Evolutionary conservation across 1,140 invertebrate genomes (phyloP), one percentile per base, ranked within the genome.

Genomic region (Zaprionus davidi): DNA sequence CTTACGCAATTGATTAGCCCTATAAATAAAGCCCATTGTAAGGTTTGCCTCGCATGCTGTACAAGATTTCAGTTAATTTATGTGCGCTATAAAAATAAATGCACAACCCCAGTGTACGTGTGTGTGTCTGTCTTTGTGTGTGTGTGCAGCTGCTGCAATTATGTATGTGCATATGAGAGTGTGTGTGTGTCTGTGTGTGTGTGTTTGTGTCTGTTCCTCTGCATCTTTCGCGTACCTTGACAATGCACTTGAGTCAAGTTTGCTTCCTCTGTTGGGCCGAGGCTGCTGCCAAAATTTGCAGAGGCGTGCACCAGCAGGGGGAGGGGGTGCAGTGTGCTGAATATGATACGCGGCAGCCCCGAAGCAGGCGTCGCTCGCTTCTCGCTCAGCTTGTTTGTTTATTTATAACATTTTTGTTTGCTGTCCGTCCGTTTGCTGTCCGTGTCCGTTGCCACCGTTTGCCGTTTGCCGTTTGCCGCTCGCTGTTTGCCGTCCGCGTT

Each of bases 231-330:
- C 26, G 60, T 71, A 53, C 83, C 83, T 87, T 87, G 83, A 88
- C 83, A 87, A 84, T 87, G 83, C 84, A 87, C 83, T 87, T 87
- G 83, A 87, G 78, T 87, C 83, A 87, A 88, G 83, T 87, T 82
- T 88, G 84, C 81, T 87, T 87, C 83, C 84, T 87, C 71, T 80
- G 66, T 41, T 41, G 38, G 38, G 80, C 74, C 79, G 71, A 78
- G 78, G 81, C 79, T 79, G 64, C 51, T 62, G 83, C 83, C 83
- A 87, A 87, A 85, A 76, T 63, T 62, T 71, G 62, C 67, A 63
- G 41, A 46, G 12, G 73, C 12, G 17, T 3, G 24, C 13, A 15
- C 0, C 31, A 17, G 17, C 3, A 4, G 49, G 5, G 53, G 68
- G 17, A 24, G 17, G 13, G 15, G 49, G 24, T 55, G 51, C 71